These are phyloP conservation scores for Fundulus diaphanus DNA, from an alignment of 2,797 vertebrate genomes.

Conservation along the genomic window DNA sequence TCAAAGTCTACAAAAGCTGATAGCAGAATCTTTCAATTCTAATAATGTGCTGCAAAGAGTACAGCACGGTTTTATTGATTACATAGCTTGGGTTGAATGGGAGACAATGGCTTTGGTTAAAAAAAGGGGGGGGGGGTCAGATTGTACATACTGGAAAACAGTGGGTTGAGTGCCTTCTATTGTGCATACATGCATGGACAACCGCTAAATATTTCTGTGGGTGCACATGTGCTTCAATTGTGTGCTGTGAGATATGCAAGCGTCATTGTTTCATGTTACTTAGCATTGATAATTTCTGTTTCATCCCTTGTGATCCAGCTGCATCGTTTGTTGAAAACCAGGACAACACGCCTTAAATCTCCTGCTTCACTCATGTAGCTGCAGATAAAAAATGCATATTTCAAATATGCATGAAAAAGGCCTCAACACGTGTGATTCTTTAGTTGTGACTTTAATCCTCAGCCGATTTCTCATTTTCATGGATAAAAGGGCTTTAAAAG, in stretches of 20 bases:
- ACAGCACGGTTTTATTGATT: conserved; percentile 56
- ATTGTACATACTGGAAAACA: conserved; percentile 11
- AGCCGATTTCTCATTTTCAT: conserved; percentile 56
- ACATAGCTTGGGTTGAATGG: conserved; percentile 49
- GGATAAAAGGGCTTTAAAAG: conserved; percentile 74
- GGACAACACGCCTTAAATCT: conserved; percentile 67
- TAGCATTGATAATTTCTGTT: conserved; percentile 71
- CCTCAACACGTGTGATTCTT: conserved; percentile 51
- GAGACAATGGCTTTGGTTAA: conserved; percentile 56
- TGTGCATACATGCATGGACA: conserved; percentile 30
- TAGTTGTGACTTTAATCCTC: conserved; percentile 62
- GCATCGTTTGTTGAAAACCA: conserved; percentile 64
- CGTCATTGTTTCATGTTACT: conserved; percentile 65
- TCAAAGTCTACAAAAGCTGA: conserved; percentile 63
- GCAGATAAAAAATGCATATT: conserved; percentile 22
- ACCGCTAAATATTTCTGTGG: conserved; percentile 36
- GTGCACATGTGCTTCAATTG: conserved; percentile 58
- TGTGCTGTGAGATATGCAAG: conserved; percentile 57
- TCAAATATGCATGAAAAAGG: conserved; percentile 45
- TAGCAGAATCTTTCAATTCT: conserved; percentile 55
- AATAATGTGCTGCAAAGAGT: conserved; percentile 65
- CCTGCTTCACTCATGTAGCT: conserved; percentile 39
- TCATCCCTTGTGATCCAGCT: conserved; percentile 69
- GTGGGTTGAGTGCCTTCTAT: conserved; percentile 4
- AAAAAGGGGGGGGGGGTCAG: conserved; percentile 3